Conservation (phyloP, 64 coral and sea anemone genomes). For the Actinia equina region DNA sequence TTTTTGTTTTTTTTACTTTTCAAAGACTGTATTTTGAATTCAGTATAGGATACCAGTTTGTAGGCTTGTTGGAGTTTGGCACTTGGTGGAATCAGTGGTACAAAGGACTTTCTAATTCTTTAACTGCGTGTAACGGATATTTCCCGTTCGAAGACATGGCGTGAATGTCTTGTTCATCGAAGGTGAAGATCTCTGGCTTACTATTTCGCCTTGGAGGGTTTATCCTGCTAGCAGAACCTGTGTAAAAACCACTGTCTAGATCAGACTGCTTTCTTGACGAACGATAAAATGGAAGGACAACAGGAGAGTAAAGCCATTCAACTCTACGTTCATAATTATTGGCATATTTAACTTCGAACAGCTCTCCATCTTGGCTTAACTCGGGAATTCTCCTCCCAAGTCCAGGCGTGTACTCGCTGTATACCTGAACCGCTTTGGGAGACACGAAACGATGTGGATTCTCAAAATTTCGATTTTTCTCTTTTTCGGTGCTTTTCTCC, state of each 20-base stretch:
- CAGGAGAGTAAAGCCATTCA: background rate
- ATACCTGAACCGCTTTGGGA: background rate
- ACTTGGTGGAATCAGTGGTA: background rate
- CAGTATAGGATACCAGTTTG: too few relatives aligned
- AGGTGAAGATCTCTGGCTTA: background rate
- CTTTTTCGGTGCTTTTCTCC: background rate
- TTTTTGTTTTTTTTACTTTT: too few relatives aligned
- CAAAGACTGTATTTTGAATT: too few relatives aligned
- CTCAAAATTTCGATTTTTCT: background rate
- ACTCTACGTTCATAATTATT: constrained; percentile 6
- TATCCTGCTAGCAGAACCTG: background rate
- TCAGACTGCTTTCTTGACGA: background rate
- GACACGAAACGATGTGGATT: constrained; percentile 3
- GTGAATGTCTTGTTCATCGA: background rate
- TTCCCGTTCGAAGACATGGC: background rate
- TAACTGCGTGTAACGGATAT: background rate
- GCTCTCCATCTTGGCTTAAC: background rate
- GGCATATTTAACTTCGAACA: background rate
- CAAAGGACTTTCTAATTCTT: background rate
- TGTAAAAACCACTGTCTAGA: background rate
- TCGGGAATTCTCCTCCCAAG: constrained; percentile 4
- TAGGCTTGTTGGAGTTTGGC: background rate
- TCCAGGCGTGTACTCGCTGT: background rate
- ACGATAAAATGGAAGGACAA: background rate
- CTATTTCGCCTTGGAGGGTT: background rate